Base-by-base conservation (phyloP, 2,113 vertebrate genomes). In the Leucoraja erinaceus region DNA sequence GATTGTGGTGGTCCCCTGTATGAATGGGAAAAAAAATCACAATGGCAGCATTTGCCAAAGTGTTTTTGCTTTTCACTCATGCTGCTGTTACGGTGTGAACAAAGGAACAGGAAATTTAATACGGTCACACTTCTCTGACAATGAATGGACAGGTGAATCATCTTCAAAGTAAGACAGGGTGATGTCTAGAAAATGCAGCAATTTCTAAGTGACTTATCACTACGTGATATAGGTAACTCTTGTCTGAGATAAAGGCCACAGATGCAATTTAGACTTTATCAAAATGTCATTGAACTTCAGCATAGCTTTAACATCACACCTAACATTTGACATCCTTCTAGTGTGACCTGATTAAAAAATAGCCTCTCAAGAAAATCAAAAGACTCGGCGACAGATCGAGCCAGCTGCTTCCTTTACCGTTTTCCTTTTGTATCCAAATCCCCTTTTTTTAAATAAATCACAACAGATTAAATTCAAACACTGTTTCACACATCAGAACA, bases 261-360 rank as follows among this genome's bases (percentile, higher is more conserved):
- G 25, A 66, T 47, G 33, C 63, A 61, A 33, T 72, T 91, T 72
- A 91, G 38, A 47, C 68, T 4, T 72, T 91, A 91, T 91, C 66
- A 91, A 91, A 91, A 68, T 74, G 90, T 91, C 72, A 91, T 74
- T 70, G n/a, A 68, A 90, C 63, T 61, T 68, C 61, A 90, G 33
- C 38, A 33, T 68, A 90, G 31, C 31, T 91, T 22, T 74, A 54
- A 47, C 66, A 25, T 20, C 7, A 25, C 66, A 91, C 20, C 63
- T 38, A 91, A 91, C 63, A 84, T 84, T 31, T 54, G 25, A 11
- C 38, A 33, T 33, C 59, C 83, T 88, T 61, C 54, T 84, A 22
- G 54, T 84, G 81, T 5, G 20, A 61, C 56, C 81, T n/a, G 81
- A 59, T 84, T 61, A 84, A 84, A 90, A 90, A 90, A 66, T 66